These are phyloP conservation scores for Troglohyphantes excavatus DNA, from an alignment of 2,888 invertebrate species.

Conservation along the genomic window DNA sequence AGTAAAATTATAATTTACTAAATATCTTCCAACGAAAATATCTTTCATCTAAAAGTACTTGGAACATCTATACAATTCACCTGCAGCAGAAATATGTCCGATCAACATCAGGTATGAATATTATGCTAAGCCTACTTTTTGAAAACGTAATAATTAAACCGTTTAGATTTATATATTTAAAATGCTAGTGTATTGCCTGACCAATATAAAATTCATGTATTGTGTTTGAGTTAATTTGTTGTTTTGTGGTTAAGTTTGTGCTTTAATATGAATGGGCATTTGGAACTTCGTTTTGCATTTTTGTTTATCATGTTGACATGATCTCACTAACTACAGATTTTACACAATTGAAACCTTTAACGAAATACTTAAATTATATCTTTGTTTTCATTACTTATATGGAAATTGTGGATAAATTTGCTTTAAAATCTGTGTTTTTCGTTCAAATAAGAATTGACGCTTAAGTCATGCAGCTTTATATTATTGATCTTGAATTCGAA, in stretches of 20 bases:
- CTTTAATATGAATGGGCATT: background rate
- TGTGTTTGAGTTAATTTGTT: background rate
- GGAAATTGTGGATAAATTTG: no score
- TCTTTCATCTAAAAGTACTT: background rate
- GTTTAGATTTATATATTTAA: background rate
- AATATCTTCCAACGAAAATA: background rate
- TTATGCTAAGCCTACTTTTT: conserved; percentile 45
- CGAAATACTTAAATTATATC: no score
- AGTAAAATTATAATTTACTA: background rate
- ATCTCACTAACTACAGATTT: background rate
- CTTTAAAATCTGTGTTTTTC: no score
- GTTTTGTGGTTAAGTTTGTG: background rate
- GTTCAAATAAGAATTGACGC: no score
- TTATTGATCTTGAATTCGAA: no score
- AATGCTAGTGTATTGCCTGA: background rate
- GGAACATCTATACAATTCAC: background rate
- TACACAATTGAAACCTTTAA: no score
- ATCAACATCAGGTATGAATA: conserved; percentile 68
- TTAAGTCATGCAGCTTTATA: no score
- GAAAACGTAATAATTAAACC: conserved; percentile 1
- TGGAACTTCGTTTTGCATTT: background rate
- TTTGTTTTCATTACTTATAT: no score
- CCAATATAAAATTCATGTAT: background rate
- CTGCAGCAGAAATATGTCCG: conserved; percentile 34
- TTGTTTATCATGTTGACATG: background rate